These are phyloP conservation scores for Cecidostiba fungosa DNA, from an alignment of 2,888 invertebrate species.

Conservation along the genomic window DNA sequence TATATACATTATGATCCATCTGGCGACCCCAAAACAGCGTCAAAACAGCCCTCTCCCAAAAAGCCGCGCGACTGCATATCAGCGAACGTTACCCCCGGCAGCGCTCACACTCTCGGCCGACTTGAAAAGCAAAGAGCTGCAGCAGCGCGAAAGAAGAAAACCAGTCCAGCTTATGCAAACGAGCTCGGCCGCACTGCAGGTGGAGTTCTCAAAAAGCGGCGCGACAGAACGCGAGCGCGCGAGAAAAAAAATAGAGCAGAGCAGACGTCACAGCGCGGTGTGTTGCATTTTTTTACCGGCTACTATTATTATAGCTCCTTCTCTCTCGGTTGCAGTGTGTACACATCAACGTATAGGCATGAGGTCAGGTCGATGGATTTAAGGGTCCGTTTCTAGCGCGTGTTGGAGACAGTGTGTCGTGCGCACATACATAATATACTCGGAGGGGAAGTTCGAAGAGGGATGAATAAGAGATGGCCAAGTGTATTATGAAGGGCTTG, in stretches of 20 bases:
- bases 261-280: slow-evolving; percentile 20
- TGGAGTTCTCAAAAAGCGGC: background rate
- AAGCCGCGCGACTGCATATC: background rate
- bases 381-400: background rate
- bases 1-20: background rate
- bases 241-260: slow-evolving; percentile 42
- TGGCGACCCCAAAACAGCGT: background rate
- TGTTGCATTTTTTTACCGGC: background rate
- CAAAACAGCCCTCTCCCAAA: background rate
- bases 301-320: background rate
- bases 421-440: background rate
- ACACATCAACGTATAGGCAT: background rate
- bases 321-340: background rate
- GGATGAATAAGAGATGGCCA: slow-evolving; percentile 1
- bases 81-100: background rate
- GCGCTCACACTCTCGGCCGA: background rate
- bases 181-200: background rate
- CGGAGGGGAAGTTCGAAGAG: background rate
- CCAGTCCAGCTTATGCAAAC: background rate
- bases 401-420: background rate
- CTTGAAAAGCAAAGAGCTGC: background rate
- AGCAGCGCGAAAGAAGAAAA: background rate
- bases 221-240: background rate
- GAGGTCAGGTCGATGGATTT: slow-evolving; percentile 46
- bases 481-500: background rate